Evolutionary conservation across 92 coral and sea anemone genomes (phyloP).

Genomic region (Porites evermanni): DNA sequence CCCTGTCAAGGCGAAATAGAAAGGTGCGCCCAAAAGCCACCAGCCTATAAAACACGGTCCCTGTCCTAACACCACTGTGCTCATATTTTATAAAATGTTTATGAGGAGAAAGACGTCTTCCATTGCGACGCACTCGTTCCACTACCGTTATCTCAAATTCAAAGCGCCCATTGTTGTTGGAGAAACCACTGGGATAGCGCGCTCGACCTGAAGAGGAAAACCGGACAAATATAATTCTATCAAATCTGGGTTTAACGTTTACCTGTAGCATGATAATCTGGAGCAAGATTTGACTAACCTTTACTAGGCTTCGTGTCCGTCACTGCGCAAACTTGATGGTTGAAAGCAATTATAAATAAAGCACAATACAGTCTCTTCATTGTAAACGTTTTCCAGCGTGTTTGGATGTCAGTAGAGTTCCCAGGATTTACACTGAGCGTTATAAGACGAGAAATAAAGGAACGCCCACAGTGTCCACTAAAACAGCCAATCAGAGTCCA

Average conservation of each 20-base stretch:
- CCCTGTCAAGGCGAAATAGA: conserved; percentile 71
- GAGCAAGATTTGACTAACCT: conserved; percentile 42
- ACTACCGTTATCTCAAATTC: conserved; percentile 34
- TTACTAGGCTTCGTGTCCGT: conserved; percentile 13
- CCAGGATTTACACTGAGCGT: conserved; percentile 71
- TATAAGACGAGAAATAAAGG: conserved; percentile 67
- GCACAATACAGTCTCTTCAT: conserved; percentile 59
- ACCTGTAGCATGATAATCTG: neutral
- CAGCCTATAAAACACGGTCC: conserved; percentile 80
- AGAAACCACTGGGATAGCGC: conserved; percentile 13
- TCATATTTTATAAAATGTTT: conserved; percentile 73
- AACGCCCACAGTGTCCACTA: conserved; percentile 76
- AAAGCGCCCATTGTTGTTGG: conserved; percentile 31
- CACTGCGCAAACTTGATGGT: conserved; percentile 30
- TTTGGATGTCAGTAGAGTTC: conserved; percentile 11
- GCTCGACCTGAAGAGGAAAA: conserved; percentile 37
- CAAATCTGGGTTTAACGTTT: neutral
- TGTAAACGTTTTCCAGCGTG: conserved; percentile 16
- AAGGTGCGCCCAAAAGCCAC: conserved; percentile 84
- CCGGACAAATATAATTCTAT: conserved; percentile 11
- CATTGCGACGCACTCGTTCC: conserved; percentile 63
- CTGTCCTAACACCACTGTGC: conserved; percentile 56
- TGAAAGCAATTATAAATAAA: conserved; percentile 47
- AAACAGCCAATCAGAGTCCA: conserved; percentile 71
- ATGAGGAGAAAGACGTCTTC: conserved; percentile 55